phyloP scores from a whole-genome alignment of 2,797 vertebrate genomes.

The Macrochelys suwanniensis region DNA sequence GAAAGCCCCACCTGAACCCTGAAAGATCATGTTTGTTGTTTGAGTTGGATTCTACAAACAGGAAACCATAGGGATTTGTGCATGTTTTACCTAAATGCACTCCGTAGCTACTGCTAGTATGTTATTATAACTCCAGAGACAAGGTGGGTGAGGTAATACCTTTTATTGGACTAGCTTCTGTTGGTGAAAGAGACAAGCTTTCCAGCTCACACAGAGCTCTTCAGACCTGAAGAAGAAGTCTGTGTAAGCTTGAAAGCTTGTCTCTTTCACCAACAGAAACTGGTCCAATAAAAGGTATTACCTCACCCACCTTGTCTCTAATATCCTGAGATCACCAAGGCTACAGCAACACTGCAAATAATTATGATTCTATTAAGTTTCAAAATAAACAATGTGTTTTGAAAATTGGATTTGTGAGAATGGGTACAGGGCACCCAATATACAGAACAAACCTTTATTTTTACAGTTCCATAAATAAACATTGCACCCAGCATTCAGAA shows the following conservation, averaged over 20 bases:
- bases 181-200: not conserved
- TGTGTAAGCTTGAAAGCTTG: not conserved
- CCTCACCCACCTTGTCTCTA: not conserved
- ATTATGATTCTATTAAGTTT: not conserved
- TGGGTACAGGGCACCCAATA: not conserved
- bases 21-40: not conserved
- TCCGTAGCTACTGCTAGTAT: not conserved
- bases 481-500: not conserved
- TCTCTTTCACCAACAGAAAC: not conserved
- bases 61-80: not conserved
- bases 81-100: not conserved
- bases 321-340: not conserved
- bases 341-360: not conserved
- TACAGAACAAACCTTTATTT: not conserved
- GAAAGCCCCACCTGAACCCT: not conserved
- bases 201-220: not conserved
- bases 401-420: not conserved
- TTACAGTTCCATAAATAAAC: not conserved
- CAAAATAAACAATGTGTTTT: not conserved
- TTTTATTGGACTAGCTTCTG: not conserved
- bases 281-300: not conserved
- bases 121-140: not conserved
- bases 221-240: too few species aligned
- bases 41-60: not conserved
- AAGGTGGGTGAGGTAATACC: not conserved